phyloP scores from a whole-genome alignment of 2,888 invertebrate genomes.

The Clunio marinus region DNA sequence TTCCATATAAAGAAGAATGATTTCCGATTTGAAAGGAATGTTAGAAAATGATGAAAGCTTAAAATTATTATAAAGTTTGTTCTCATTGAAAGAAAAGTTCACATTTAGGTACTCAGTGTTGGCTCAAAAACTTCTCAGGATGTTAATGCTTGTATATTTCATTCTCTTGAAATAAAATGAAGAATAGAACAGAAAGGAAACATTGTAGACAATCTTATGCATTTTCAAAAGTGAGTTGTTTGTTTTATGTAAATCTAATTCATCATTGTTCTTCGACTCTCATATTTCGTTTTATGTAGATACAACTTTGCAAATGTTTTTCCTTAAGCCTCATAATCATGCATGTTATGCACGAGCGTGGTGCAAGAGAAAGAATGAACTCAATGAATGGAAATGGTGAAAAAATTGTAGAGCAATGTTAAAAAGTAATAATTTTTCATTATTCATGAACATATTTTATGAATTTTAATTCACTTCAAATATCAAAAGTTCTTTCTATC shows the following conservation, averaged over 20 bases:
- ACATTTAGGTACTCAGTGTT: too few species aligned
- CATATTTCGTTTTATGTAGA: too few species aligned
- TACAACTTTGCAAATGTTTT: too few species aligned
- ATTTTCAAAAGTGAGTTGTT: not conserved
- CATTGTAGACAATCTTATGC: not conserved
- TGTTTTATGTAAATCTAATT: constrained; percentile 18
- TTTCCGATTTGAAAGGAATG: too few species aligned
- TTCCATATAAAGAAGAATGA: too few species aligned
- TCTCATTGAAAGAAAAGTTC: too few species aligned
- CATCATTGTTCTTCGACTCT: not conserved
- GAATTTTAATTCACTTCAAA: constrained; percentile 20
- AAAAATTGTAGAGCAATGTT: not conserved
- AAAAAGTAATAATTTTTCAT: not conserved
- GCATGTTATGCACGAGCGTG: constrained; percentile 10
- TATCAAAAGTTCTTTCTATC: not conserved
- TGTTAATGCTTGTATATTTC: not conserved
- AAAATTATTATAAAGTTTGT: too few species aligned
- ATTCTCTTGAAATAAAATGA: not conserved
- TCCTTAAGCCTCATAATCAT: not conserved
- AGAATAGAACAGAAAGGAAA: too few species aligned
- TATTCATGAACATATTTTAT: constrained; percentile 6
- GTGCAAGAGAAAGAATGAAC: not conserved
- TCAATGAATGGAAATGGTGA: not conserved
- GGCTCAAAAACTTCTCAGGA: too few species aligned
- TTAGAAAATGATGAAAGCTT: too few species aligned